Conservation (phyloP, 2,888 invertebrate genomes). For the Ischnus inquisitorius region DNA sequence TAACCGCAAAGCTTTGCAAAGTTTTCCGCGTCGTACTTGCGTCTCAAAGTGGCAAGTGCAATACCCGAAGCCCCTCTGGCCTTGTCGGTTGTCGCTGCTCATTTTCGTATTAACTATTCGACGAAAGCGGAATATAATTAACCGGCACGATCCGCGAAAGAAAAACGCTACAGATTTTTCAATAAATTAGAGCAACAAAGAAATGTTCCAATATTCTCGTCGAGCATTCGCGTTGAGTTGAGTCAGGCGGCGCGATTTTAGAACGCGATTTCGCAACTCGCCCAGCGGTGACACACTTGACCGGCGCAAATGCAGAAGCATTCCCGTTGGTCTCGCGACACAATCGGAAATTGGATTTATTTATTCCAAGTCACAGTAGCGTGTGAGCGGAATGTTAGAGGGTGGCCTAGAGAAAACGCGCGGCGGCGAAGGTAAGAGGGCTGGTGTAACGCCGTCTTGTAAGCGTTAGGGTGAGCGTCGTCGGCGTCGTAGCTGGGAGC, state of each 20-base stretch:
- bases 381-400: conserved; percentile 57
- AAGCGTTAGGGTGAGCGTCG: conserved; percentile 62
- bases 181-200: background rate
- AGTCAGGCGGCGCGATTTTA: background rate
- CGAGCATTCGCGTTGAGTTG: too few species aligned
- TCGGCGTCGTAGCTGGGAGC: conserved; percentile 57
- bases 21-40: conserved; percentile 34
- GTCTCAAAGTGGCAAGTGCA: conserved; percentile 61
- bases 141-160: background rate
- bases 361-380: conserved; percentile 76
- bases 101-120: conserved; percentile 36
- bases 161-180: background rate
- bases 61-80: conserved; percentile 22
- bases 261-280: conserved; percentile 22
- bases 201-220: background rate
- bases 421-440: conserved; percentile 33
- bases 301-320: conserved; percentile 9
- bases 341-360: conserved; percentile 81
- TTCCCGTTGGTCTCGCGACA: conserved; percentile 34
- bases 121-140: conserved; percentile 35
- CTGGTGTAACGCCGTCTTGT: conserved; percentile 65
- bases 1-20: conserved; percentile 59
- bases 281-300: conserved; percentile 10
- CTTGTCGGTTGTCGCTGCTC: conserved; percentile 41
- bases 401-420: conserved; percentile 13